A percentile compares a stretch with the other conserved stretches of the same genome.
These are phyloP conservation scores for Piscicola geometra DNA, from an alignment of 2,888 invertebrate genomes.

Conservation along the genomic window DNA sequence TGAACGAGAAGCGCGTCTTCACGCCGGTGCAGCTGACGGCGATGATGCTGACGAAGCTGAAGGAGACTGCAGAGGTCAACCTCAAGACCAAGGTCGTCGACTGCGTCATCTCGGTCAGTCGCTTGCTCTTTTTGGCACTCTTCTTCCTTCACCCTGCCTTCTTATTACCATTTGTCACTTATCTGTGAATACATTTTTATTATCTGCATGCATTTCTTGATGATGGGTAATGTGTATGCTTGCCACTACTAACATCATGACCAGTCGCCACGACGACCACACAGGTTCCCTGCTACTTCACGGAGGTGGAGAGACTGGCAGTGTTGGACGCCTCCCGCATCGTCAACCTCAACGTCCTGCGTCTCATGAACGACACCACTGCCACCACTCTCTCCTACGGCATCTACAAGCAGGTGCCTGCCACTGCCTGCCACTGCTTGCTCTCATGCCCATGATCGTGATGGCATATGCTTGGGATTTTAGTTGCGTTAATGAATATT, in stretches of 20 bases:
- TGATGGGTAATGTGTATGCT: no score
- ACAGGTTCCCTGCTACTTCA: conserved; percentile 80
- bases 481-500: no score
- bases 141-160: no score
- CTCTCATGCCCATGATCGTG: no score
- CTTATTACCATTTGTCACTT: no score
- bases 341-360: conserved; percentile 85
- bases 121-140: no score
- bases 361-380: conserved; percentile 93
- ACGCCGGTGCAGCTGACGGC: conserved; percentile 87
- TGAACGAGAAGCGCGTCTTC: conserved; percentile 69
- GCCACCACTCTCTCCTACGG: conserved; percentile 94
- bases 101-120: conserved; percentile 58
- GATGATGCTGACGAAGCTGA: conserved; percentile 93
- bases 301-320: conserved; percentile 87
- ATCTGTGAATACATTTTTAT: no score
- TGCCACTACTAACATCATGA: no score
- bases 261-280: no score
- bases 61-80: conserved; percentile 79
- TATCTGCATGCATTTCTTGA: no score
- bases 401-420: conserved; percentile 74
- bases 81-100: conserved; percentile 78
- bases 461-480: no score
- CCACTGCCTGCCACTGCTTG: no score
- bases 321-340: conserved; percentile 84